Conservation (phyloP, 1,140 invertebrate species). For the Drosophila repleta region DNA sequence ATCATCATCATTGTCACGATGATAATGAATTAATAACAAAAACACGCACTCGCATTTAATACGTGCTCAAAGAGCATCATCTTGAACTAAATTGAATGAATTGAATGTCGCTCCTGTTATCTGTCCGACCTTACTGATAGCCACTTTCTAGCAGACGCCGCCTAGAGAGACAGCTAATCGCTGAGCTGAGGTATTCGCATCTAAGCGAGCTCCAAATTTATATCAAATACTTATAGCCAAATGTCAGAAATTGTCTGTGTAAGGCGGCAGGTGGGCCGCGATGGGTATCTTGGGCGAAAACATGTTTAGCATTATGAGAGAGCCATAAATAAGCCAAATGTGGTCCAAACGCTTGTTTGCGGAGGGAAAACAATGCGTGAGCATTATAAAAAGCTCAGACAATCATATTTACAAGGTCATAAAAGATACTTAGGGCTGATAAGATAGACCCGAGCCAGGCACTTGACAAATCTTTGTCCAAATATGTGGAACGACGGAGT, state of each 20-base stretch:
- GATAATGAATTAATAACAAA: conserved; percentile 15
- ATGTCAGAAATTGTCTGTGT: neutral
- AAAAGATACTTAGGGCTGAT: conserved; percentile 1
- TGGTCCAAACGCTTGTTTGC: neutral
- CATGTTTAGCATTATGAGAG: neutral
- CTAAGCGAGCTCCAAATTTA: neutral
- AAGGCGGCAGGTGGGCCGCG: neutral
- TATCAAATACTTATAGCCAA: neutral
- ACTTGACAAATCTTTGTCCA: neutral
- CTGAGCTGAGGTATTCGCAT: neutral
- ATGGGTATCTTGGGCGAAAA: neutral
- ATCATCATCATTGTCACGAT: neutral
- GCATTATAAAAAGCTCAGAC: neutral
- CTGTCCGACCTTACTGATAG: conserved; percentile 55
- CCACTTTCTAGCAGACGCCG: neutral
- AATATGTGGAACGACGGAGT: neutral
- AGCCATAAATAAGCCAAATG: conserved; percentile 1
- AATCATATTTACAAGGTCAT: conserved; percentile 12
- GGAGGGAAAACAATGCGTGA: neutral
- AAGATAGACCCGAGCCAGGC: neutral
- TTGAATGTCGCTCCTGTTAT: conserved; percentile 33
- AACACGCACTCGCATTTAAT: conserved; percentile 3
- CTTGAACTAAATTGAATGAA: conserved; percentile 70
- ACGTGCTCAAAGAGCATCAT: conserved; percentile 33
- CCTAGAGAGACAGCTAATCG: neutral